These are phyloP conservation scores for Neogobius melanostomus DNA, from an alignment of 2,113 vertebrate species.

Conservation along the genomic window DNA sequence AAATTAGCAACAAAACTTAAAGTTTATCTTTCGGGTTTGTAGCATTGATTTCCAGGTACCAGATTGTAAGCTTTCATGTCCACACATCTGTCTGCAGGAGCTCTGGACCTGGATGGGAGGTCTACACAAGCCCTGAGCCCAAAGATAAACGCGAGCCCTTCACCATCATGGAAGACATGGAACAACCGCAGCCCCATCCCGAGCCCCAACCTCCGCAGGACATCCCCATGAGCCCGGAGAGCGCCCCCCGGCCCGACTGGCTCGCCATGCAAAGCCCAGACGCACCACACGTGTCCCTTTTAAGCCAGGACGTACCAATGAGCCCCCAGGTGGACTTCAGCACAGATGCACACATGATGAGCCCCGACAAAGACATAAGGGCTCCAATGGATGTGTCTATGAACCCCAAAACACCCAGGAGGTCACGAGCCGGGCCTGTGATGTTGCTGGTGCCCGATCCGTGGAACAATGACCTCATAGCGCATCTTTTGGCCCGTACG, in stretches of 20 bases:
- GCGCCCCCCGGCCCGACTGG: conserved; percentile 23
- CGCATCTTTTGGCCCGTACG: conserved; percentile 75
- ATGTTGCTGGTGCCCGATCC: conserved; percentile 78
- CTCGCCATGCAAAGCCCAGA: conserved; percentile 19
- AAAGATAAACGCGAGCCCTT: conserved; percentile 10
- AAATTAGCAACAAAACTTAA: too few species aligned
- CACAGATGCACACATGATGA: conserved; percentile 54
- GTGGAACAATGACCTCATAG: conserved; percentile 83
- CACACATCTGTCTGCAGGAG: background rate
- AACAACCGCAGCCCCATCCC: conserved; percentile 1
- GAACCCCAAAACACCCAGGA: conserved; percentile 14
- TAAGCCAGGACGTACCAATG: conserved; percentile 38
- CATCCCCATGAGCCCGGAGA: conserved; percentile 57
- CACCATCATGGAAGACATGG: conserved; percentile 32
- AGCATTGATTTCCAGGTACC: too few species aligned
- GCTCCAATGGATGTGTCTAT: conserved; percentile 17
- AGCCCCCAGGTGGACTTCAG: conserved; percentile 23
- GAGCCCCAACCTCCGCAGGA: background rate
- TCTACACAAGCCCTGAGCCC: conserved; percentile 50
- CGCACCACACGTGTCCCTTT: fast-evolving
- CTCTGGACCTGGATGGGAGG: conserved; percentile 28
- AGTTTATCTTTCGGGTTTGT: too few species aligned
- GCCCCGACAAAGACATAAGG: conserved; percentile 11
- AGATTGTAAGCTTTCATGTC: too few species aligned
- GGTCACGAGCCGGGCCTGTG: background rate